Percentiles rank a stretch among this genome's conserved stretches.
Evolutionary conservation across 2,888 invertebrate genomes (phyloP).

Genomic region (Meandrusa payeni): DNA sequence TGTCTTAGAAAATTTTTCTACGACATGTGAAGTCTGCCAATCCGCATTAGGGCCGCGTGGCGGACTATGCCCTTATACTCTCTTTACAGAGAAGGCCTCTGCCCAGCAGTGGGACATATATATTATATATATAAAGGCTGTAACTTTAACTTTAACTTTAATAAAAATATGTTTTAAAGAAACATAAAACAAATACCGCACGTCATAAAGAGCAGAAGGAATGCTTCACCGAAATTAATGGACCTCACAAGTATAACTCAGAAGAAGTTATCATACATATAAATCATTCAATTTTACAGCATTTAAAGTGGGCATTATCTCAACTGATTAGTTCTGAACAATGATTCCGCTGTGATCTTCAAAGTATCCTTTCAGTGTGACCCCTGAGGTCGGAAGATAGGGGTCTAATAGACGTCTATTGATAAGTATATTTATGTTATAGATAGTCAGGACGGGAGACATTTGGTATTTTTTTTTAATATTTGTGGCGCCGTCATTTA

Average conservation of each 20-base stretch:
- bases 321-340: constrained; percentile 54
- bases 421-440: constrained; percentile 19
- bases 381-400: constrained; percentile 54
- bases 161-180: constrained; percentile 11
- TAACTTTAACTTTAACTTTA: too few species aligned
- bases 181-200: constrained; percentile 27
- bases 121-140: too few species aligned
- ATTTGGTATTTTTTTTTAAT: too few species aligned
- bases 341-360: constrained; percentile 50
- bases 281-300: constrained; percentile 70
- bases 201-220: constrained; percentile 27
- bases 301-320: constrained; percentile 69
- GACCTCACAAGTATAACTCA: constrained; percentile 35
- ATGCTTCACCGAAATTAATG: constrained; percentile 29
- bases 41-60: too few species aligned
- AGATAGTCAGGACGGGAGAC: constrained; percentile 19
- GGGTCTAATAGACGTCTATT: constrained; percentile 32
- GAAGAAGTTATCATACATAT: constrained; percentile 50
- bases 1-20: too few species aligned
- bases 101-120: too few species aligned
- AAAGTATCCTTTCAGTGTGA: constrained; percentile 48
- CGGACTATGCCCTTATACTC: too few species aligned
- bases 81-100: too few species aligned
- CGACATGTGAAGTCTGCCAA: too few species aligned
- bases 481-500: too few species aligned